Conservation (phyloP, 2,888 invertebrate species). For the Stictocephala bisonia region DNA sequence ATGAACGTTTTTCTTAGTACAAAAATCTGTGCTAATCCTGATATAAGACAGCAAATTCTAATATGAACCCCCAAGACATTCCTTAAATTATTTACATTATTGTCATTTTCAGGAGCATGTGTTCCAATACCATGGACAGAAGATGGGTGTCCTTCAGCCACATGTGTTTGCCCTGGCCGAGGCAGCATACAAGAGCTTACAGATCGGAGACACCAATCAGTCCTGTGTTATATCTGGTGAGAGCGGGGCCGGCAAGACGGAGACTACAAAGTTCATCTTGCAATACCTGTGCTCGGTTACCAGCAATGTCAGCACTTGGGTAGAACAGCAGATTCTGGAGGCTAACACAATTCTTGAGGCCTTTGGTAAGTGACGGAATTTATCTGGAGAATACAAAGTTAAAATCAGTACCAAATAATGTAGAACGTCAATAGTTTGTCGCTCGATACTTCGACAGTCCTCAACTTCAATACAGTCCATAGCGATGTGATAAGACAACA, state of each 20-base stretch:
- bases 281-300: slow-evolving; percentile 93
- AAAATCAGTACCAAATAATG: not conserved
- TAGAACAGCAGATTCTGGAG: slow-evolving; percentile 95
- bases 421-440: not conserved
- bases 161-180: slow-evolving; percentile 93
- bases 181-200: slow-evolving; percentile 84
- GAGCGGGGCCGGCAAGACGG: slow-evolving; percentile 94
- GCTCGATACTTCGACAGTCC: not conserved
- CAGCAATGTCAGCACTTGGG: slow-evolving; percentile 87
- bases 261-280: slow-evolving; percentile 90
- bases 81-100: too few relatives aligned
- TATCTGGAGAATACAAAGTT: not conserved
- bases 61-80: too few relatives aligned
- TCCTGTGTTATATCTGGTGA: slow-evolving; percentile 94
- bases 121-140: slow-evolving; percentile 82
- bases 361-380: slow-evolving; percentile 74
- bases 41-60: too few relatives aligned
- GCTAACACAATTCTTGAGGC: slow-evolving; percentile 94
- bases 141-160: slow-evolving; percentile 83
- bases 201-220: slow-evolving; percentile 73
- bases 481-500: too few relatives aligned
- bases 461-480: too few relatives aligned
- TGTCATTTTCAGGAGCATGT: slow-evolving; percentile 82
- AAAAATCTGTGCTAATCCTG: too few relatives aligned
- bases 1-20: too few relatives aligned